These are phyloP conservation scores for Poeciliopsis occidentalis DNA, from an alignment of 2,113 vertebrate species.

Conservation along the genomic window DNA sequence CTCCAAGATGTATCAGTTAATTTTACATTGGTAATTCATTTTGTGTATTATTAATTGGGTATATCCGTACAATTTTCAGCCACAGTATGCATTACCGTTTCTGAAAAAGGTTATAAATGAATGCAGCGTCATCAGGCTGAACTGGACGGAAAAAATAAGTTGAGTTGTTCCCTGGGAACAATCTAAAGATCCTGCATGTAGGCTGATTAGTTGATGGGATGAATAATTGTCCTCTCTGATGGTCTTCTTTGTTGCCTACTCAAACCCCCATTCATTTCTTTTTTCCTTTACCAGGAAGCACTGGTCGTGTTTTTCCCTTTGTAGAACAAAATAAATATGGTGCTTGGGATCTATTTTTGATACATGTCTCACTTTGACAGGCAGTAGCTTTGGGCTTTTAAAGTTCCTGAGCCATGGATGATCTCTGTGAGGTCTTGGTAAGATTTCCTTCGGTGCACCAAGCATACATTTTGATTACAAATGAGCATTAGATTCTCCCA, in stretches of 20 bases:
- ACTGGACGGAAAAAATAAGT: slow-evolving; percentile 42
- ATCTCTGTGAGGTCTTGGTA: too few species aligned
- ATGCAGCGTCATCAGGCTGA: slow-evolving; percentile 40
- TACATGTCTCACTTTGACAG: background rate
- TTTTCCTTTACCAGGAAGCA: background rate
- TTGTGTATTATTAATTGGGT: background rate
- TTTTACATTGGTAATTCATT: background rate
- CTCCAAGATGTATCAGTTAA: background rate
- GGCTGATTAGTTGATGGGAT: slow-evolving; percentile 30
- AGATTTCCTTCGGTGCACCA: too few species aligned
- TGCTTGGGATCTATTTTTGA: background rate
- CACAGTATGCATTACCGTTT: background rate
- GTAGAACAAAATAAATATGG: slow-evolving; percentile 16
- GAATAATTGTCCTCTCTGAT: slow-evolving; percentile 9
- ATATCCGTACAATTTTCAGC: background rate
- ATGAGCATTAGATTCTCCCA: too few species aligned
- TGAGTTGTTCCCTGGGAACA: slow-evolving; percentile 56
- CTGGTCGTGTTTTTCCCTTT: background rate
- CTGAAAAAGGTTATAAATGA: slow-evolving; percentile 18
- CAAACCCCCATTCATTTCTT: background rate
- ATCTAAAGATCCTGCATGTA: slow-evolving; percentile 18
- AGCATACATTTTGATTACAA: too few species aligned
- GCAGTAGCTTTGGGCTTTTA: background rate
- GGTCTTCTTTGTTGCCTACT: background rate
- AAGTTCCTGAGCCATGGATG: slow-evolving; percentile 6